Evolutionary conservation across 2,888 invertebrate genomes (phyloP).

Genomic region (Aleiodes leptofemur): DNA sequence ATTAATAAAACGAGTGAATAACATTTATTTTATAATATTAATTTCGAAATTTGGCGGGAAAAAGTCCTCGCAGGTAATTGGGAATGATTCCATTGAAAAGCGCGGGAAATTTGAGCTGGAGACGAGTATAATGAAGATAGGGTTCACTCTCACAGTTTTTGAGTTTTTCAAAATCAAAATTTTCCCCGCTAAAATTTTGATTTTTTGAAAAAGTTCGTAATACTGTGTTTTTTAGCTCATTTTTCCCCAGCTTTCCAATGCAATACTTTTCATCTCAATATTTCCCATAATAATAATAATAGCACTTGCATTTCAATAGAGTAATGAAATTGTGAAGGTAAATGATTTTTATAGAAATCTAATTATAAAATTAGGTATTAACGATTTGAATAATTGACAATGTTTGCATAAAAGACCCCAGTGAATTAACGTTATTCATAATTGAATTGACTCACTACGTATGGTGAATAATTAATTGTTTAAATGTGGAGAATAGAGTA

Average conservation of each 20-base stretch:
- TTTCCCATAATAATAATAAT: no score
- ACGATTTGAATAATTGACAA: conserved; percentile 51
- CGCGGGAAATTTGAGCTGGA: no score
- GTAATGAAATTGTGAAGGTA: not conserved
- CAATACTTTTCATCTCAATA: not conserved
- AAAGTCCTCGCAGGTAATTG: no score
- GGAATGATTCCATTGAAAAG: no score
- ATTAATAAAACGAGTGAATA: not conserved
- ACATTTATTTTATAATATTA: no score
- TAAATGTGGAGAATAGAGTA: conserved; percentile 15
- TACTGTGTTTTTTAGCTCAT: conserved; percentile 2
- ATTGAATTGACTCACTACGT: conserved; percentile 71
- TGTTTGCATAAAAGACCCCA: conserved; percentile 41
- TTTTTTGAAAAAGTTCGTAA: not conserved
- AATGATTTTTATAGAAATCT: conserved; percentile 1
- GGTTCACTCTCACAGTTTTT: no score
- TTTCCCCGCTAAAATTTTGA: not conserved
- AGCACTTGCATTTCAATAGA: not conserved
- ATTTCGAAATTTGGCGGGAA: no score
- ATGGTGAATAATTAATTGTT: conserved; percentile 73
- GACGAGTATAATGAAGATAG: no score
- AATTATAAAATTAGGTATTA: conserved; percentile 34
- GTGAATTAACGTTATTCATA: conserved; percentile 55
- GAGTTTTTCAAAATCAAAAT: no score
- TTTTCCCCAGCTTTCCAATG: not conserved